Evolutionary conservation across 2,888 invertebrate species (phyloP), one percentile per base, ranked within the genome.

Genomic region (Apotomis turbidana): DNA sequence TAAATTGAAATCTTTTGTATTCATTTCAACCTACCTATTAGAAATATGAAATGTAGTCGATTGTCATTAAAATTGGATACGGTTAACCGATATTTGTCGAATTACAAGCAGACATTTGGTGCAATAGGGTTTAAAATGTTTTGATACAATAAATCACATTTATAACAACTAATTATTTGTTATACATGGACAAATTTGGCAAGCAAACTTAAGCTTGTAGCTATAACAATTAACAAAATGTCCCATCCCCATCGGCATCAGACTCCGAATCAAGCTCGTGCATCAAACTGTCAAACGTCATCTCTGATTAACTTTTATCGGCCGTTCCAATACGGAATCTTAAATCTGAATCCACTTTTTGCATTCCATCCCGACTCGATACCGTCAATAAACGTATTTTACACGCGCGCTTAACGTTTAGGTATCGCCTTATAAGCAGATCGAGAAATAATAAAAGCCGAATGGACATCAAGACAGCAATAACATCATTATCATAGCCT

Each of bases 401-500:
- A 93, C 89, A 88, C 89, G 85, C 90, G 91, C 89, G 90, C 91
- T 91, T 90, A 91, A 90, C 87, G 86, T 90, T 91, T 88, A 91
- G 62, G 68, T 91, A 91, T 90, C 90, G 89, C 92, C 90, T 91
- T 93, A 92, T 93, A 93, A 93, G 93, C 91, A 93, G 91, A 92
- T 90, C 90, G 90, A 88, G 90, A 89, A 89, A 93, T 91, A 92
- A 93, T 91, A 93, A 93, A 93, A 91, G 90, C 86, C 89, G 90
- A 85, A 82, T 86, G 89, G 88, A 92, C 89, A 91, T 93, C 93
- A 91, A 90, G 92, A 93, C 91, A 92, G 92, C 93, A 91, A 93
- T 93, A 93, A 93, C 93, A 90, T 93, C 93, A 93, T 93, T 93
- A 93, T 93, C 93, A 93, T 93, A 92, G 93, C 86, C 78, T 87